Base-by-base conservation (phyloP, 2,797 vertebrate genomes). In the Lagorchestes hirsutus region DNA sequence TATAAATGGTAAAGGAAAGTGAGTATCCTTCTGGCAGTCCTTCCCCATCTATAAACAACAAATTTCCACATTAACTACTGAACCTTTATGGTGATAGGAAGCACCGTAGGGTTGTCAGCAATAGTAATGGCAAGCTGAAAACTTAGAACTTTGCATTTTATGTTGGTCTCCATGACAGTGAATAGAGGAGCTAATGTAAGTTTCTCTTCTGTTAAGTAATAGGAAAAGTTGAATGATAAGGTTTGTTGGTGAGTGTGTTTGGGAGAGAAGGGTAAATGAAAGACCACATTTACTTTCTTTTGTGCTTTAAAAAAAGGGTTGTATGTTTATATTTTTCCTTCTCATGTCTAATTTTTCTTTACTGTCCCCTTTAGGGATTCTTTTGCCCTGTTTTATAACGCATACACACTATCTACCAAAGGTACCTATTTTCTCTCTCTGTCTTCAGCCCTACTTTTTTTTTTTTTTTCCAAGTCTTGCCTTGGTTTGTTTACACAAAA, bases 401-500 rank as follows among this genome's bases (percentile, higher is more conserved):
- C 34, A 34, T 4, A 14, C 92, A 91, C 54, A 58, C 52, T 67
- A 18, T 95, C 97, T 92, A 91, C 92, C 91, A 91, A 87, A 28
- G n/a, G 13, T 40, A 46, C 57, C 0, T 92, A 10, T 90, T 95
- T 58, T 93, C 29, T 94, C 16, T 95, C 46, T 92, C 56, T 59
- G n/a, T 87, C 18, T 87, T 50, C 24, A 50, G 74, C 40, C 50
- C 56, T 16, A 54, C 12, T 5, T 57, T 24, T 92, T 96, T 57
- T 92, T 96, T 94, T 97, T 46, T 95, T 54, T 95, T 27, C 96
- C 93, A 94, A 96, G 6, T 96, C 92, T 98, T 98, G 96, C 96
- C 96, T 96, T 94, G 94, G 95, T 97, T 98, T 96, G 93, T 98
- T 97, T 94, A 91, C 87, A 58, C 90, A 98, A 98, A 98, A 96